Evolutionary conservation across 2,888 invertebrate genomes (phyloP), one percentile per base, ranked within the genome.

Genomic region (Drosophila lutescens): DNA sequence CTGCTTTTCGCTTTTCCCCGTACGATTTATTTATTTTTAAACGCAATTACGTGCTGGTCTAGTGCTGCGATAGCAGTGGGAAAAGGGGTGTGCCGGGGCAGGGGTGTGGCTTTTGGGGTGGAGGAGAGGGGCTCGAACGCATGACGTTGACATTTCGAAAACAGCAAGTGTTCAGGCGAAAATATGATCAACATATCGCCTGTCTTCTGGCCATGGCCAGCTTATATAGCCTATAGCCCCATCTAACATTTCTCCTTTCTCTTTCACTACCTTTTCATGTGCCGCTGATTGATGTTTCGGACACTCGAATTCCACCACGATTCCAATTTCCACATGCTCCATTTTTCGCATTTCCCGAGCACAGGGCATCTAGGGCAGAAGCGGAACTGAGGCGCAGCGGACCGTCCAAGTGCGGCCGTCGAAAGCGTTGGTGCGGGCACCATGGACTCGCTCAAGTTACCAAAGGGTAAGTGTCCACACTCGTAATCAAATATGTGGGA

Each of bases 371-470:
- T 60, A 68, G 71, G 72, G 68, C 68, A 71, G 71, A 69, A 46
- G 71, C 43, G 50, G 68, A 68, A 71, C 43, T 50, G 58, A 68
- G 71, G 71, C 71, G 60, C 71, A 54, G 72, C 69, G 53, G 70
- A 67, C 69, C 79, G 78, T 76, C 74, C 87, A 78, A 80, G 86
- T 83, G 83, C 84, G 84, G 88, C 70, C 85, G 68, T 84, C 78
- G 60, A 80, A 78, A 72, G 77, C 43, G 53, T 55, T 50, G 75
- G 70, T 85, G 74, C 77, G 71, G 71, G 66, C 83, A 77, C 66
- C 77, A 91, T 91, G 91, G 91, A 91, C 81, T 91, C 91, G 78
- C 88, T 91, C 59, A 91, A 91, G 82, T 86, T 91, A 84, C 90
- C 91, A 71, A 91, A 91, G 90, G 90, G 91, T 91, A 86, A 63